Base-by-base conservation (phyloP, 2,113 vertebrate genomes). In the Abramis brama region DNA sequence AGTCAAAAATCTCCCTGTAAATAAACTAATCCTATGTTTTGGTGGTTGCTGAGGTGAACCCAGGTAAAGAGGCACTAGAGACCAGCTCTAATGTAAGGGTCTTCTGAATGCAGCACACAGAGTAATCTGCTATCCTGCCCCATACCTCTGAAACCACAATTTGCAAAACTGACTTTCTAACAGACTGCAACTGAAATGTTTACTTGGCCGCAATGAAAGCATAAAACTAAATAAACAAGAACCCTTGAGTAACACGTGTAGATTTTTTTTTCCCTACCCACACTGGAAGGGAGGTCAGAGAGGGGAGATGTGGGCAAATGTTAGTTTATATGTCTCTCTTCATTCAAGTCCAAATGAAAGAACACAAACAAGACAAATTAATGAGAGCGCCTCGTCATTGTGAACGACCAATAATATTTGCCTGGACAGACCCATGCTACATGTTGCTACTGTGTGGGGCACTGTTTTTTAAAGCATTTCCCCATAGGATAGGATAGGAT, bases 201-300 rank as follows among this genome's bases (percentile, higher is more conserved):
- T 92, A 90, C 87, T 89, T 86, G 86, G 90, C 86, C 80, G 84
- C 87, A 86, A 91, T 87, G 82, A 89, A 91, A 90, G 88, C 89
- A 92, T 91, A 89, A 86, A 93, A 92, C 87, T 90, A 94, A 94
- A 94, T 91, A 93, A 94, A 93, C 91, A 91, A 62, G 82, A 64
- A 79, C 73, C 84, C 91, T 91, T 88, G 88, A 94, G 91, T 86
- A 95, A 94, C 93, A 94, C 93, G 93, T 92, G 91, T 91, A 74
- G 68, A 93, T 94, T 94, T 94, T 57, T 94, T 94, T 93, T 33
- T 4, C 91, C 91, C 91, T 91, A 89, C 84, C 91, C 86, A 89
- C 80, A 85, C 91, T 90, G 91, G 91, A 92, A 92, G 55, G 0
- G 0, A 89, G 89, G 93, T 94, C 89, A 89, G 87, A 90, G 21